Evolutionary conservation across 2,113 vertebrate species (phyloP).

Genomic region (Ploceus nigricollis): DNA sequence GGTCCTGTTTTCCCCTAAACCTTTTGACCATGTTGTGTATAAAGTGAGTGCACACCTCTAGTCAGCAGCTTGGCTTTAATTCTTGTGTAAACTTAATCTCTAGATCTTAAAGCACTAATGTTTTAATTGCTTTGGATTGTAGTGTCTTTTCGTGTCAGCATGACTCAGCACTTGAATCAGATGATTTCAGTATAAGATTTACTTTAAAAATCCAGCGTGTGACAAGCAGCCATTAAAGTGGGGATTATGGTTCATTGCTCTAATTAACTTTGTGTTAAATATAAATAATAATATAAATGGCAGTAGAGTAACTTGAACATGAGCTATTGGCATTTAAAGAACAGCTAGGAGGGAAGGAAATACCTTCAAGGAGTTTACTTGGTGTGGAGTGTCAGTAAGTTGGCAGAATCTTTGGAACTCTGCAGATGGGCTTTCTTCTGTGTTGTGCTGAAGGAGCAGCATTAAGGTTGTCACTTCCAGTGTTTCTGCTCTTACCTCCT

Average conservation of each 20-base stretch:
- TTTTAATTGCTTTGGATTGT: not conserved
- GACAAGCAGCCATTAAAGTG: not conserved
- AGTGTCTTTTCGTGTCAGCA: not conserved
- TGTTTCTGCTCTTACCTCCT: not conserved
- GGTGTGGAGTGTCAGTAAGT: not conserved
- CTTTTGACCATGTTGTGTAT: not conserved
- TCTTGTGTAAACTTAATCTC: not conserved
- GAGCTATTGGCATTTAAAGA: not conserved
- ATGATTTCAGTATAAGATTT: not conserved
- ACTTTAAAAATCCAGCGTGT: not conserved
- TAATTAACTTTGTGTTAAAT: not conserved
- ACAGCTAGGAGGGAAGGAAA: not conserved
- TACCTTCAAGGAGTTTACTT: not conserved
- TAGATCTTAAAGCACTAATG: not conserved
- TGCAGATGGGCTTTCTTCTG: not conserved
- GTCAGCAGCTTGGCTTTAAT: not conserved
- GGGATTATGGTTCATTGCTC: not conserved
- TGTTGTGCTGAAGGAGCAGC: not conserved
- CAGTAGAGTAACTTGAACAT: accelerated
- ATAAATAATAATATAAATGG: no score
- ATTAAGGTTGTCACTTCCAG: not conserved
- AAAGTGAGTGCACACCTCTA: not conserved
- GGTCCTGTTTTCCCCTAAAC: not conserved
- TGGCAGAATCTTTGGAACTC: not conserved
- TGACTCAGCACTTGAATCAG: conserved; percentile 11